Conservation (phyloP, 2,113 vertebrate genomes). For the Carollia perspicillata region DNA sequence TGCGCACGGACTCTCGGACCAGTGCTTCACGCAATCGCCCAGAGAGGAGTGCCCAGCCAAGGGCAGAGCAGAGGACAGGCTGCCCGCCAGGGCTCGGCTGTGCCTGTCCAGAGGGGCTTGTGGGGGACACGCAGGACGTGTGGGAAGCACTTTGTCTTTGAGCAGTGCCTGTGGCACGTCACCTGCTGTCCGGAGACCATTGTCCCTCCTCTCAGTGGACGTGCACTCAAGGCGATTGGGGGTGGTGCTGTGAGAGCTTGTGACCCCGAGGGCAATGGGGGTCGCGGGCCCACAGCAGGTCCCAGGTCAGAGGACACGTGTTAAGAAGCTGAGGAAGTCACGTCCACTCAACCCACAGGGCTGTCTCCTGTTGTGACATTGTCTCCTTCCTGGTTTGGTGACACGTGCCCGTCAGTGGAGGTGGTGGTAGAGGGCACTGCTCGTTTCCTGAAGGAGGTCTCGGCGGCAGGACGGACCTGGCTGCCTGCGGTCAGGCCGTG, state of each 20-base stretch:
- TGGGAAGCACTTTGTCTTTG: not conserved
- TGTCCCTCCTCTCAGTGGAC: not conserved
- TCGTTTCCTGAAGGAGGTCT: not conserved
- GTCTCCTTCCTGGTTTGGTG: not conserved
- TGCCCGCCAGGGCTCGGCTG: not conserved
- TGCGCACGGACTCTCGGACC: not conserved
- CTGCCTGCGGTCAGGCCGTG: not conserved
- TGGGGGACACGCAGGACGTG: too few species aligned
- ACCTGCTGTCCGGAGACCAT: accelerated
- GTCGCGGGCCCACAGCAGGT: not conserved
- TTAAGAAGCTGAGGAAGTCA: not conserved
- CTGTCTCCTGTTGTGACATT: not conserved
- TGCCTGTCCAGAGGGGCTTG: accelerated
- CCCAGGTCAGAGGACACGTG: too few species aligned
- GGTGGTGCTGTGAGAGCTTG: not conserved
- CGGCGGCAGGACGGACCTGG: not conserved
- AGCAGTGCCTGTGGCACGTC: accelerated
- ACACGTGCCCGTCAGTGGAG: not conserved
- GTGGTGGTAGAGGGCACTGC: not conserved
- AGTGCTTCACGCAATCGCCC: too few species aligned
- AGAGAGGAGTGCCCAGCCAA: not conserved
- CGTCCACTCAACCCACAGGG: not conserved
- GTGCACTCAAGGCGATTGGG: accelerated
- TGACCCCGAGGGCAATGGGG: not conserved
- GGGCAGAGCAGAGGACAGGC: not conserved